These are phyloP conservation scores for Parasteatoda lunata DNA, from an alignment of 2,888 invertebrate genomes.

Conservation along the genomic window DNA sequence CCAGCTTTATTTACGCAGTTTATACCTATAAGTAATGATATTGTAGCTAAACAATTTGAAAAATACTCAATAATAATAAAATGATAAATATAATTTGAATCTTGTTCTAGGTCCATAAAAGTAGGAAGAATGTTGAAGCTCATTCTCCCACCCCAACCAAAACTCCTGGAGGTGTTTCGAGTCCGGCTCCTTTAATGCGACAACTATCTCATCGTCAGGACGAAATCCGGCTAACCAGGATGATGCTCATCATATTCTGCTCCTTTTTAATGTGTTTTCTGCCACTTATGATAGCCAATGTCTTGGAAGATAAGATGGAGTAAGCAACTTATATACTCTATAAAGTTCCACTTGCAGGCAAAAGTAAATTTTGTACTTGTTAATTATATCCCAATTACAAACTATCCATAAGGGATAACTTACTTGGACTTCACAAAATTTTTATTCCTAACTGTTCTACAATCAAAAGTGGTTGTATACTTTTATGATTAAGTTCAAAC, in stretches of 20 bases:
- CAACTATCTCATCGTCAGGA: slow-evolving; percentile 74
- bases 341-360: too few species aligned
- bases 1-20: background rate
- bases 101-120: slow-evolving; percentile 79
- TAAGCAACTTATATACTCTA: background rate
- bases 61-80: background rate
- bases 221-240: slow-evolving; percentile 86
- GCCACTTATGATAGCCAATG: slow-evolving; percentile 90
- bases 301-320: slow-evolving; percentile 76
- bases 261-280: slow-evolving; percentile 90
- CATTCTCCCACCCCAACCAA: slow-evolving; percentile 75
- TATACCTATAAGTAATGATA: background rate
- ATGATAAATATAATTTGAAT: background rate
- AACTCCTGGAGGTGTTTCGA: slow-evolving; percentile 20
- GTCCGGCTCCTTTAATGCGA: slow-evolving; percentile 29
- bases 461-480: too few species aligned
- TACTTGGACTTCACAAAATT: too few species aligned
- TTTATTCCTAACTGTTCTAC: too few species aligned
- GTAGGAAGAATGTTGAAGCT: slow-evolving; percentile 83
- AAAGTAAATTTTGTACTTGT: too few species aligned
- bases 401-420: too few species aligned
- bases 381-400: too few species aligned
- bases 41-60: background rate
- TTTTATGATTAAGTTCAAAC: too few species aligned
- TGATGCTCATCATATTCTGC: slow-evolving; percentile 91